phyloP scores from a whole-genome alignment of 2,113 vertebrate genomes.

The Lasiurus borealis region DNA sequence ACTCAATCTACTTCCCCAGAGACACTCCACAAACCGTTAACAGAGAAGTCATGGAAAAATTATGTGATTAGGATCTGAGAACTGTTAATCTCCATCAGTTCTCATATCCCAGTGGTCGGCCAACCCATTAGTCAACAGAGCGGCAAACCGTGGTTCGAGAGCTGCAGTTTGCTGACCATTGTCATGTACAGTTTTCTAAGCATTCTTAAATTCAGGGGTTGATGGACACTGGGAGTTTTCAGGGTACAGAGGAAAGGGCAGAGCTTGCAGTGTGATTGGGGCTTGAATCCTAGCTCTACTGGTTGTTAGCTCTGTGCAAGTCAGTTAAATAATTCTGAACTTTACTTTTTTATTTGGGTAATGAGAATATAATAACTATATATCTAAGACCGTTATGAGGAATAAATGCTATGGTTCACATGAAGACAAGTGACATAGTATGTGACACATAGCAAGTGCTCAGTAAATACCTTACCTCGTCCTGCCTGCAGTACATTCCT shows the following conservation, averaged over 20 bases:
- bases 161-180: too few relatives aligned
- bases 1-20: neutral
- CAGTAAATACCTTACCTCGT: neutral
- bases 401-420: neutral
- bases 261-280: neutral
- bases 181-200: neutral
- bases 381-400: neutral
- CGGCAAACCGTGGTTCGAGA: too few relatives aligned
- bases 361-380: neutral
- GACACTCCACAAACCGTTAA: neutral
- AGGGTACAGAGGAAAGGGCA: neutral
- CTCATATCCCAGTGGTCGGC: neutral
- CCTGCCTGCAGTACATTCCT: neutral
- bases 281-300: neutral
- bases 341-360: neutral
- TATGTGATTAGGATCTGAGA: neutral
- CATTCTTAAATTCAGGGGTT: neutral
- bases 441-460: neutral
- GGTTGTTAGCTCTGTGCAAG: neutral
- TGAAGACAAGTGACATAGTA: neutral
- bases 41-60: neutral
- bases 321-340: neutral
- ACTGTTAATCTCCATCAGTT: neutral
- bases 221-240: neutral
- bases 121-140: too few relatives aligned